Conservation (phyloP, 2,888 invertebrate species). For the Aphrophora alni region DNA sequence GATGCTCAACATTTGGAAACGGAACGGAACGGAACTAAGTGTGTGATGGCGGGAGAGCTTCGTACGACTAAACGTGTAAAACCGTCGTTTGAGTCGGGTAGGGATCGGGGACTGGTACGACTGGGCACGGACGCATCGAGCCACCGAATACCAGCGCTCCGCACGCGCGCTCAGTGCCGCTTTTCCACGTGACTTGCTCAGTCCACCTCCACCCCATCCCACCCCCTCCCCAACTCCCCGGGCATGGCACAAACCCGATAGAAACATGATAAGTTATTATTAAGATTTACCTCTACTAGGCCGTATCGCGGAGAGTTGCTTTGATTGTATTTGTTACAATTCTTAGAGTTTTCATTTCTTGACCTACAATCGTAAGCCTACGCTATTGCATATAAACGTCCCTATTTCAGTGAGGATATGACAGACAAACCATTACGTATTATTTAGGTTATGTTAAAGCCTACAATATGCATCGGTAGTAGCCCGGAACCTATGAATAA, state of each 20-base stretch:
- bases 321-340: neutral
- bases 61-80: constrained; percentile 36
- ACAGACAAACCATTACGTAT: neutral
- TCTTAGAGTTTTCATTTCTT: neutral
- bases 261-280: constrained; percentile 2
- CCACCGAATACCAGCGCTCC: constrained; percentile 53
- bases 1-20: constrained; percentile 32
- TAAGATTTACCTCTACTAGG: neutral
- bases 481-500: neutral
- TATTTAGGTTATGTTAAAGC: neutral
- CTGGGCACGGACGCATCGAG: constrained; percentile 28
- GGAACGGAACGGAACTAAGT: neutral
- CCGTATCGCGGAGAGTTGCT: neutral
- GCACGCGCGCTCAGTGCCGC: constrained; percentile 55
- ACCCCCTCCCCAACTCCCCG: constrained; percentile 50
- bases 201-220: constrained; percentile 50
- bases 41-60: neutral
- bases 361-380: neutral
- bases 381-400: neutral
- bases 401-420: neutral
- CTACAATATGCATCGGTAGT: neutral
- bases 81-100: constrained; percentile 47
- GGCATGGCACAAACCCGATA: constrained; percentile 12
- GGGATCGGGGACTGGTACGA: neutral
- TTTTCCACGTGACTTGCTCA: constrained; percentile 11